Evolutionary conservation across 2,888 invertebrate genomes (phyloP).

Genomic region (Chrysopilus asiliformis): DNA sequence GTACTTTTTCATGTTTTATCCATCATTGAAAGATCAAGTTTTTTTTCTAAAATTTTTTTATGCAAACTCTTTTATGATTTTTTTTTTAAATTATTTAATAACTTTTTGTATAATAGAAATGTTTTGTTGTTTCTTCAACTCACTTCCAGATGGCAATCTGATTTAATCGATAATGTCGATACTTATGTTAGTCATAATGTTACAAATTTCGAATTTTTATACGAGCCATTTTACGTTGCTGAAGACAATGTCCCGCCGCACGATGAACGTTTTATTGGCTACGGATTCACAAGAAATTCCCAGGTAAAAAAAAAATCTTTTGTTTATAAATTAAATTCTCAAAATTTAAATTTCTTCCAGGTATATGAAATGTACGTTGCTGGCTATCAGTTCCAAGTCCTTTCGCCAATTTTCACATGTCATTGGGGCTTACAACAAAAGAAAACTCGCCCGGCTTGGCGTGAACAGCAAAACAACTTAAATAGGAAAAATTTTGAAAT

Average conservation of each 20-base stretch:
- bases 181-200: slow-evolving; percentile 74
- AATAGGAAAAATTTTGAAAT: slow-evolving; percentile 70
- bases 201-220: slow-evolving; percentile 69
- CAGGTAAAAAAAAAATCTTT: slow-evolving; percentile 46
- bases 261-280: slow-evolving; percentile 80
- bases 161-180: no score
- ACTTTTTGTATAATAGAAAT: no score
- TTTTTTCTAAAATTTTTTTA: no score
- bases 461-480: slow-evolving; percentile 72
- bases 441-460: slow-evolving; percentile 66
- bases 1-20: no score
- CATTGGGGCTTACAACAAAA: slow-evolving; percentile 81
- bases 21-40: no score
- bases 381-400: slow-evolving; percentile 75
- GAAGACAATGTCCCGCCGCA: slow-evolving; percentile 68
- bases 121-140: no score
- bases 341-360: slow-evolving; percentile 34
- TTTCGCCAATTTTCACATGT: slow-evolving; percentile 78
- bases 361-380: slow-evolving; percentile 87
- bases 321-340: not conserved
- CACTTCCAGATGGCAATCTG: no score
- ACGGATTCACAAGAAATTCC: slow-evolving; percentile 83
- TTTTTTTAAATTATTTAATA: no score
- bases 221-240: slow-evolving; percentile 86
- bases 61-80: no score